These are phyloP conservation scores for Hippocampus mohnikei DNA, from an alignment of 2,113 vertebrate genomes.

Conservation along the genomic window DNA sequence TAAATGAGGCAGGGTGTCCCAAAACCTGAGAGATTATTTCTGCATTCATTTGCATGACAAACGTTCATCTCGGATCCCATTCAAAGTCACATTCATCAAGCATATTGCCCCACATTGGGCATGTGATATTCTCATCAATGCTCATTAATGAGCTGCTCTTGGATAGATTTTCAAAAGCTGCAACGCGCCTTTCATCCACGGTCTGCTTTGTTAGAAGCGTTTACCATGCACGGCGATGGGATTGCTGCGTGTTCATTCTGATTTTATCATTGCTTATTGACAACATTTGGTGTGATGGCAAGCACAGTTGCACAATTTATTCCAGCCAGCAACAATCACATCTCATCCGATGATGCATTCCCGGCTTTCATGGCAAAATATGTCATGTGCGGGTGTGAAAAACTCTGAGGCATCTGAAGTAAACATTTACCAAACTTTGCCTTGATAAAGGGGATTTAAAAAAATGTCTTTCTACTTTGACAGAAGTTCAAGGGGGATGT, in stretches of 20 bases:
- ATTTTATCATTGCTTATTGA: slow-evolving; percentile 38
- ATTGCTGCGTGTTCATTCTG: slow-evolving; percentile 39
- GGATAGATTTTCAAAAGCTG: slow-evolving; percentile 49
- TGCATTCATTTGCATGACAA: slow-evolving; percentile 21
- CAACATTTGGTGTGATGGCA: slow-evolving; percentile 13
- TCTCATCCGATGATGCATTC: slow-evolving; percentile 61
- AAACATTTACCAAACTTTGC: slow-evolving; percentile 21
- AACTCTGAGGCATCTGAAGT: slow-evolving; percentile 1
- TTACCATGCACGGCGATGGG: slow-evolving; percentile 35
- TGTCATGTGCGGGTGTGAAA: slow-evolving; percentile 16
- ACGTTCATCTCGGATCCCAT: slow-evolving; percentile 43
- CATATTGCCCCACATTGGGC: slow-evolving; percentile 33
- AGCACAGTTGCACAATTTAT: slow-evolving; percentile 46
- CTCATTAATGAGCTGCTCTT: slow-evolving; percentile 53
- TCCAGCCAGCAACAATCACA: slow-evolving; percentile 43
- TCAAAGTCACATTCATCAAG: slow-evolving; percentile 51
- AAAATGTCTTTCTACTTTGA: slow-evolving; percentile 31
- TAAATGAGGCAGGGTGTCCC: background rate
- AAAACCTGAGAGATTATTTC: slow-evolving; percentile 15
- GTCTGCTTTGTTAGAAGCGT: slow-evolving; percentile 49
- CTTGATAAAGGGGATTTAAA: slow-evolving; percentile 20
- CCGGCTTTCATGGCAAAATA: slow-evolving; percentile 40
- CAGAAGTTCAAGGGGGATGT: slow-evolving; percentile 12
- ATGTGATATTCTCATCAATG: slow-evolving; percentile 54
- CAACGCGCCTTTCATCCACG: slow-evolving; percentile 50